Conservation (phyloP, 2,113 vertebrate genomes). For the Tringa solitaria region DNA sequence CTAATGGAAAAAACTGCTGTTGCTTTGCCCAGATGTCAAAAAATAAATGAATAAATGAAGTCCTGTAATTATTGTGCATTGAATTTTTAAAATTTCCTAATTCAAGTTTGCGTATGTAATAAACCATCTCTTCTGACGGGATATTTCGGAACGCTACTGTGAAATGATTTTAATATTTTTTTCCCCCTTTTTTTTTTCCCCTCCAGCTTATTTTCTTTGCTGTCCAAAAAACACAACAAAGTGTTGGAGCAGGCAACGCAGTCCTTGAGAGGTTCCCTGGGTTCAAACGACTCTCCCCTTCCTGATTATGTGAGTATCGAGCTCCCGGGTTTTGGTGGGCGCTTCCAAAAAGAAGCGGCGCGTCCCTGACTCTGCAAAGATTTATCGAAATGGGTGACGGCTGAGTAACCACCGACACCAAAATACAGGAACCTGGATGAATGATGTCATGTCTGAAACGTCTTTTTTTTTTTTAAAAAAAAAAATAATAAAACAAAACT, state of each 20-base stretch:
- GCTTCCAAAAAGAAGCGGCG: not conserved
- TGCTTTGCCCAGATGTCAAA: not conserved
- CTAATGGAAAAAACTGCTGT: not conserved
- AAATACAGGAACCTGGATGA: constrained; percentile 49
- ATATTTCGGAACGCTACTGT: not conserved
- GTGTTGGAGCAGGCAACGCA: constrained; percentile 98
- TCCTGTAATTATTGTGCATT: too few species aligned
- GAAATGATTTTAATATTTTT: not conserved
- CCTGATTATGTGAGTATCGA: constrained; percentile 94
- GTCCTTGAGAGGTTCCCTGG: constrained; percentile 84
- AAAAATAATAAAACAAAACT: not conserved
- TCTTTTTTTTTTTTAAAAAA: not conserved
- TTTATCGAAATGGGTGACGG: not conserved
- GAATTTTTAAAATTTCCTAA: not conserved
- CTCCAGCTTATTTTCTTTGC: constrained; percentile 91
- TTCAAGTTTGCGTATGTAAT: not conserved
- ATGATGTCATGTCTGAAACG: constrained; percentile 56
- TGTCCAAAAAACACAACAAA: constrained; percentile 99
- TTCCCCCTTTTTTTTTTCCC: not conserved
- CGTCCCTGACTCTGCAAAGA: constrained; percentile 7
- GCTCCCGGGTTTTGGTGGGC: not conserved
- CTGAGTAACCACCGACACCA: not conserved
- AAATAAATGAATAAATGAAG: not conserved
- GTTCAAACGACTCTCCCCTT: constrained; percentile 80
- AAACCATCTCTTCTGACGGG: not conserved